Percentiles rank a stretch among this genome's conserved stretches.
Conservation (phyloP, 1,140 invertebrate genomes). For the Drosophila trapezifrons region DNA sequence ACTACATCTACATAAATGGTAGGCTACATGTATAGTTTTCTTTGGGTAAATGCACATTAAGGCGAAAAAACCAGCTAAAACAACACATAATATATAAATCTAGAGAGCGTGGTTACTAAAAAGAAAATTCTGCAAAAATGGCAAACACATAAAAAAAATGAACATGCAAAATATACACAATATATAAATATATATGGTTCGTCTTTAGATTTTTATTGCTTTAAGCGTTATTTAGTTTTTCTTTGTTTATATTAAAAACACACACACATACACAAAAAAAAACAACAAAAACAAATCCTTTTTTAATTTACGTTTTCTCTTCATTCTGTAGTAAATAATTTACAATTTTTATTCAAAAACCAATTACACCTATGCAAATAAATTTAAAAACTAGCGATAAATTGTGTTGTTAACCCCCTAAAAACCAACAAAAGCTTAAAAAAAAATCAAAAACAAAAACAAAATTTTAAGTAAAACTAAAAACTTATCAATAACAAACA, state of each 20-base stretch:
- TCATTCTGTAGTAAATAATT: conserved; percentile 61
- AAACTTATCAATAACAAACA: conserved; percentile 41
- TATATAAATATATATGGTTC: conserved; percentile 56
- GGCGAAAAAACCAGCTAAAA: conserved; percentile 29
- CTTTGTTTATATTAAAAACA: conserved; percentile 75
- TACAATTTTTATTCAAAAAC: conserved; percentile 66
- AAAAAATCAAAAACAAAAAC: conserved; percentile 41
- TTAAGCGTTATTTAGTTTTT: conserved; percentile 84
- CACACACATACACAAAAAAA: conserved; percentile 48
- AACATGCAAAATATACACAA: conserved; percentile 40
- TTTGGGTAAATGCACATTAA: conserved; percentile 36
- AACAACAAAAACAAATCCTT: conserved; percentile 29
- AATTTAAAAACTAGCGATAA: conserved; percentile 61
- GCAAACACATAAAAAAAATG: conserved; percentile 32
- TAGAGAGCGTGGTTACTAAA: conserved; percentile 34
- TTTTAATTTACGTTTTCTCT: conserved; percentile 72
- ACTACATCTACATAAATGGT: conserved; percentile 42
- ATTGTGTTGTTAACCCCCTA: conserved; percentile 71
- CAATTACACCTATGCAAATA: conserved; percentile 62
- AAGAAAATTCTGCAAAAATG: conserved; percentile 42
- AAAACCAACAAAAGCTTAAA: conserved; percentile 39
- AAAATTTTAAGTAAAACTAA: conserved; percentile 51
- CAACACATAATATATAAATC: conserved; percentile 46
- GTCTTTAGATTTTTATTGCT: conserved; percentile 75
- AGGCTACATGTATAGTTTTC: conserved; percentile 46